Conservation (phyloP, 2,113 vertebrate species). For the Argyrosomus japonicus region DNA sequence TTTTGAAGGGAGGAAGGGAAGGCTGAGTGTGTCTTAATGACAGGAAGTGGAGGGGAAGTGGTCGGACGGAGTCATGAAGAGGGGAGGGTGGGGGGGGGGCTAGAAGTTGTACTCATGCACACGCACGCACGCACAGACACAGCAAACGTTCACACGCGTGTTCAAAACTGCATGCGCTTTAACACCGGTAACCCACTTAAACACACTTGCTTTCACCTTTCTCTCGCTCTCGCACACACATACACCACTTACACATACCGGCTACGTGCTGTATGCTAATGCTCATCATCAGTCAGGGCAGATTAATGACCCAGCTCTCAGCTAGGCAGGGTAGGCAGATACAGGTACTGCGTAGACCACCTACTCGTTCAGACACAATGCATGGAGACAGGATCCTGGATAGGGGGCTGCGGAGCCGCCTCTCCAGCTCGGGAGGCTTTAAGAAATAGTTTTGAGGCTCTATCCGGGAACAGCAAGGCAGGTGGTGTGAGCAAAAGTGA, state of each 20-base stretch:
- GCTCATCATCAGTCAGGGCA: slow-evolving; percentile 77
- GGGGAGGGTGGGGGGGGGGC: not conserved
- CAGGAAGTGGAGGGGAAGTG: slow-evolving; percentile 75
- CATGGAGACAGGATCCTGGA: slow-evolving; percentile 49
- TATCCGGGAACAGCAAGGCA: not conserved
- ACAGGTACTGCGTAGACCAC: slow-evolving; percentile 65
- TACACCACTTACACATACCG: slow-evolving; percentile 24
- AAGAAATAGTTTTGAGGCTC: slow-evolving; percentile 21
- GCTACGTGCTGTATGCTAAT: slow-evolving; percentile 76
- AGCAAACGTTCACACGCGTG: slow-evolving; percentile 34
- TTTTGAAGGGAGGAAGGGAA: slow-evolving; percentile 73
- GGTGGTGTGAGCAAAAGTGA: not conserved
- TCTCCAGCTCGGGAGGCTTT: slow-evolving; percentile 40
- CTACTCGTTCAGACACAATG: slow-evolving; percentile 69
- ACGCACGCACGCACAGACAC: slow-evolving; percentile 51
- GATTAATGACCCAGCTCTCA: slow-evolving; percentile 72
- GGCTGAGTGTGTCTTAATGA: slow-evolving; percentile 79
- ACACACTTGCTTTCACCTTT: slow-evolving; percentile 25
- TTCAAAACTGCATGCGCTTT: slow-evolving; percentile 55
- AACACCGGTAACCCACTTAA: slow-evolving; percentile 52
- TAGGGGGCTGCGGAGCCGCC: slow-evolving; percentile 39
- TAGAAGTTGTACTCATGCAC: slow-evolving; percentile 47
- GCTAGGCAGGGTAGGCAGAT: slow-evolving; percentile 52
- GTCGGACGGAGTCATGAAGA: slow-evolving; percentile 60
- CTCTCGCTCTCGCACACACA: slow-evolving; percentile 7